Evolutionary conservation across 2,888 invertebrate genomes (phyloP).

Genomic region (Melanophora roralis): DNA sequence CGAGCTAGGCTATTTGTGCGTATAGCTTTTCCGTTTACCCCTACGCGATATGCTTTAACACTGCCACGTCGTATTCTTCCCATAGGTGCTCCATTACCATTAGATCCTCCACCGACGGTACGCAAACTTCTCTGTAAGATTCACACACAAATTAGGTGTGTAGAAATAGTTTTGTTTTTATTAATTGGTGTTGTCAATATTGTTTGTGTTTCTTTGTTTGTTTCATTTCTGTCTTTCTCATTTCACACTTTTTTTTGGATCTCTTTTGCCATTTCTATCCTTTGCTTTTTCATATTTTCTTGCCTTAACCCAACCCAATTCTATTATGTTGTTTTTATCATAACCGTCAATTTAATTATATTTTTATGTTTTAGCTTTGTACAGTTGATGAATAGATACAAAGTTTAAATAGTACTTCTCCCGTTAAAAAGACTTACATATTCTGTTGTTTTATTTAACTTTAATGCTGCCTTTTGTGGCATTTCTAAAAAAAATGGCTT

Average conservation of each 20-base stretch:
- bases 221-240: conserved; percentile 27
- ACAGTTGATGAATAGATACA: too few relatives aligned
- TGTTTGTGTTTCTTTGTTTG: conserved; percentile 38
- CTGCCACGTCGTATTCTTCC: conserved; percentile 69
- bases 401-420: too few relatives aligned
- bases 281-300: background rate
- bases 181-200: conserved; percentile 63
- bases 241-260: conserved; percentile 23
- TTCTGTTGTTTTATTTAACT: background rate
- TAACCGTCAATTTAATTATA: conserved; percentile 14
- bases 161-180: conserved; percentile 63
- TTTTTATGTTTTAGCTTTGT: too few relatives aligned
- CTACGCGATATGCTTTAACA: conserved; percentile 73
- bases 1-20: conserved; percentile 74
- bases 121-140: conserved; percentile 78
- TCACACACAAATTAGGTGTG: conserved; percentile 69
- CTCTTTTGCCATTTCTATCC: background rate
- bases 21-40: conserved; percentile 73
- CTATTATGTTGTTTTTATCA: conserved; percentile 34
- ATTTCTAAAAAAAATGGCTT: too few relatives aligned
- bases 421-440: too few relatives aligned
- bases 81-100: conserved; percentile 65
- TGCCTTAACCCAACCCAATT: conserved; percentile 59
- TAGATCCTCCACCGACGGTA: conserved; percentile 66
- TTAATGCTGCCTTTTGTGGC: too few relatives aligned